Conservation (phyloP, 2,113 vertebrate species). For the Saccopteryx bilineata region DNA sequence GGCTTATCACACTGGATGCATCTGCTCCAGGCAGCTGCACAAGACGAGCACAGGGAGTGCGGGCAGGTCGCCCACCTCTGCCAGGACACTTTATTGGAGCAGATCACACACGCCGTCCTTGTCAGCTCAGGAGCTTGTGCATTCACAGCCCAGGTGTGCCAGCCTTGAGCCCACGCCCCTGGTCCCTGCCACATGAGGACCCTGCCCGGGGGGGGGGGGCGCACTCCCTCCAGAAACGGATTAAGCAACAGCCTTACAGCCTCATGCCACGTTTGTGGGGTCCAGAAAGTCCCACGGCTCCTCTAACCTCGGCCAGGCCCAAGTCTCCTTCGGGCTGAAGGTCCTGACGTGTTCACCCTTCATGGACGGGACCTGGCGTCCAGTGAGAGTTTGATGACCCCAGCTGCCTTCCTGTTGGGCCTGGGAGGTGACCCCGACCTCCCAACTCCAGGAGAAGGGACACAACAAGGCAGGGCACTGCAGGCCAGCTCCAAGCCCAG, state of each 20-base stretch:
- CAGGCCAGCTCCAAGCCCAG: conserved; percentile 39
- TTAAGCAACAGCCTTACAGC: neutral
- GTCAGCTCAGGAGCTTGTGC: neutral
- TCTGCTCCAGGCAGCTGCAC: rapidly evolving
- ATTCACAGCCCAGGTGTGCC: neutral
- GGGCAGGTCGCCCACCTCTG: rapidly evolving
- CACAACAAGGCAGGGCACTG: rapidly evolving
- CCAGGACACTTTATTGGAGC: neutral
- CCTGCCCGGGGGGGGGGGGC: neutral
- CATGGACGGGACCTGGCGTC: neutral
- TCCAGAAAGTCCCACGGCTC: neutral
- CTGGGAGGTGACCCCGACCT: neutral
- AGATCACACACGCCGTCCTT: rapidly evolving
- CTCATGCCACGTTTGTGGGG: neutral
- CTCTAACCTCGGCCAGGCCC: neutral
- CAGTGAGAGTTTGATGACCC: neutral
- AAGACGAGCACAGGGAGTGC: neutral
- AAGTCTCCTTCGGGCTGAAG: neutral
- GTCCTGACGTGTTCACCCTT: neutral
- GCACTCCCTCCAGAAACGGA: neutral
- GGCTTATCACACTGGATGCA: rapidly evolving
- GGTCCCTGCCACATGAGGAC: neutral
- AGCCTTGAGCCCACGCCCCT: neutral
- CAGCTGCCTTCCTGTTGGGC: neutral
- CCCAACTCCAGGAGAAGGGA: neutral